Percentiles rank a stretch among this genome's conserved stretches.
These are phyloP conservation scores for Cyprinus carpio DNA, from an alignment of 2,113 vertebrate species.

Conservation along the genomic window DNA sequence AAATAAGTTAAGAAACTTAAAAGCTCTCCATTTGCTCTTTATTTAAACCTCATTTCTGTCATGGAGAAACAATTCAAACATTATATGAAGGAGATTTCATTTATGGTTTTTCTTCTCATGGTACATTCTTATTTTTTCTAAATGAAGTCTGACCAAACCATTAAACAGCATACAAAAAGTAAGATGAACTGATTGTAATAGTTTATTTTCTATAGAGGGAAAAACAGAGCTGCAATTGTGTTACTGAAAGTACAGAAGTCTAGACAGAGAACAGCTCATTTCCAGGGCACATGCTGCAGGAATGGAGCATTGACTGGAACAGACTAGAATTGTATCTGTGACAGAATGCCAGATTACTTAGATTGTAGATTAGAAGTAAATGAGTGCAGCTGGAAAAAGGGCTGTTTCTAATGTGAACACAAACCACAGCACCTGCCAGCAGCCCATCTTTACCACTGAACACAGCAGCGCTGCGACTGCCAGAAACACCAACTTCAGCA, in stretches of 20 bases:
- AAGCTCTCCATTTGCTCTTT: neutral
- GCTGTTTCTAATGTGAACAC: slow-evolving; percentile 18
- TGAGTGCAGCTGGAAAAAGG: slow-evolving; percentile 9
- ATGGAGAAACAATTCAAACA: neutral
- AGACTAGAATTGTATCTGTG: slow-evolving; percentile 30
- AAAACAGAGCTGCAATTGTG: slow-evolving; percentile 18
- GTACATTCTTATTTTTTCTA: neutral
- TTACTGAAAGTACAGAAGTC: slow-evolving; percentile 12
- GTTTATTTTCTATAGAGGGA: neutral
- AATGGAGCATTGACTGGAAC: slow-evolving; percentile 42
- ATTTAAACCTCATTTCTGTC: neutral
- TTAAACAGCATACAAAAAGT: neutral
- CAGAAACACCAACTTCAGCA: neutral
- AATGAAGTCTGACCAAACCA: slow-evolving; percentile 7
- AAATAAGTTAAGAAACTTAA: neutral
- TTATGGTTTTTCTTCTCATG: neutral
- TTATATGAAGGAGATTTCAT: neutral
- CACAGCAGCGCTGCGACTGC: neutral
- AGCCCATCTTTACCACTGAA: neutral
- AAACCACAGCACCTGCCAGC: neutral
- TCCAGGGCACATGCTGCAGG: slow-evolving; percentile 25
- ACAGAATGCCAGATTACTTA: slow-evolving; percentile 38
- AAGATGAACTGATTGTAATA: neutral
- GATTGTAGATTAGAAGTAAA: slow-evolving; percentile 38
- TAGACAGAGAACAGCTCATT: slow-evolving; percentile 29